Conservation (phyloP, 2,113 vertebrate genomes). For the Myodes glareolus region DNA sequence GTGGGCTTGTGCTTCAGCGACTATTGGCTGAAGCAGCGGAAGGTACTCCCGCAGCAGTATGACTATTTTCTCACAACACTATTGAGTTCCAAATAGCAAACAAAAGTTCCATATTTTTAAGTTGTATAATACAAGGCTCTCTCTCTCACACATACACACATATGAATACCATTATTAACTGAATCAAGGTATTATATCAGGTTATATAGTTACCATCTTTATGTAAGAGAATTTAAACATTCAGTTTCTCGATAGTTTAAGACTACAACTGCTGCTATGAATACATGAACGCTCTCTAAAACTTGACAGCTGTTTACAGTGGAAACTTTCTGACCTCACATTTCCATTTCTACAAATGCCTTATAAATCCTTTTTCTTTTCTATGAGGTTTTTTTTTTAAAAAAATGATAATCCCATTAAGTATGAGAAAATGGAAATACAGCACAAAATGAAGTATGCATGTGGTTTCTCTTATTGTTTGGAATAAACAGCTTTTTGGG, state of each 20-base stretch:
- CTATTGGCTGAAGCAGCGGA: too few species aligned
- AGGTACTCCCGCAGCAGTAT: too few species aligned
- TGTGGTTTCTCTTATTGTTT: not conserved
- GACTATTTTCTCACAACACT: not conserved
- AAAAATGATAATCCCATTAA: not conserved
- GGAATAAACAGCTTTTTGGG: slow-evolving; percentile 3
- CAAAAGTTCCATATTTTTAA: not conserved
- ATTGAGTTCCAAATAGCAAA: not conserved
- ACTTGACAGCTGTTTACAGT: not conserved
- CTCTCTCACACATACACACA: not conserved
- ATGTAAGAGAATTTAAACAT: not conserved
- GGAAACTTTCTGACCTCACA: not conserved
- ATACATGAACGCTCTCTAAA: not conserved
- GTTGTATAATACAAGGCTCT: not conserved
- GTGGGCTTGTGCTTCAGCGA: too few species aligned
- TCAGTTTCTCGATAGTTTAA: not conserved
- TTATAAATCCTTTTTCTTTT: not conserved
- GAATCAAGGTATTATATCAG: not conserved
- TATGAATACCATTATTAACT: not conserved
- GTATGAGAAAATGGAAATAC: slow-evolving; percentile 19
- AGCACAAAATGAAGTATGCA: not conserved
- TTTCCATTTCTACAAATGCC: not conserved
- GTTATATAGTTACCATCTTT: not conserved
- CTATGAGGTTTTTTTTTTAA: not conserved
- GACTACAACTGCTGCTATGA: not conserved